Conservation (phyloP, 1,140 invertebrate species). For the Drosophila ambigua region DNA sequence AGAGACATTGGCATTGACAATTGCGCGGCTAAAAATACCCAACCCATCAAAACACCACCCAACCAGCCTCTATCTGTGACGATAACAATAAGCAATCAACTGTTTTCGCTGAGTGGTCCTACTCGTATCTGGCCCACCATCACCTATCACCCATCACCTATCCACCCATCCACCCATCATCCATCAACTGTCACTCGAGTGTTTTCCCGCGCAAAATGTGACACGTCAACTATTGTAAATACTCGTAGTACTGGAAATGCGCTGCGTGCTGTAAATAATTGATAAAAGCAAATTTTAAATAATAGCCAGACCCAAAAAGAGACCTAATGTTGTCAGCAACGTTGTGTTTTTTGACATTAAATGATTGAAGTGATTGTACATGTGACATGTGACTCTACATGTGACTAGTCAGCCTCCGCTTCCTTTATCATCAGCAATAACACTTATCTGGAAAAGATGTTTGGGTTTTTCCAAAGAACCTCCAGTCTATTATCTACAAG, state of each 20-base stretch:
- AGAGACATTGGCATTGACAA: neutral
- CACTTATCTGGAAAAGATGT: no score
- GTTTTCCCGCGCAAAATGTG: slow-evolving; percentile 62
- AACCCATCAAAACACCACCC: slow-evolving; percentile 3
- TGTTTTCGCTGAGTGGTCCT: slow-evolving; percentile 31
- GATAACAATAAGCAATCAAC: slow-evolving; percentile 58
- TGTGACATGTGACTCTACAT: no score
- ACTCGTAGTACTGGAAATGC: neutral
- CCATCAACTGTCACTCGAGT: slow-evolving; percentile 45
- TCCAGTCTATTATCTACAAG: no score
- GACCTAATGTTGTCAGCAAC: neutral
- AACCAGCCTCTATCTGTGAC: slow-evolving; percentile 9
- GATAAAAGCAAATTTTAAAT: slow-evolving; percentile 40
- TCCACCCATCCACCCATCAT: slow-evolving; percentile 46
- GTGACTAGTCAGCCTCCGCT: no score
- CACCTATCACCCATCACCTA: slow-evolving; percentile 17
- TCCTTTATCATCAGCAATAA: no score
- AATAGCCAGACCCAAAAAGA: slow-evolving; percentile 10
- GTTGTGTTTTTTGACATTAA: neutral
- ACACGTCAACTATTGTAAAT: slow-evolving; percentile 38
- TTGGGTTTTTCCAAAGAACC: no score
- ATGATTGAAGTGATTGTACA: neutral
- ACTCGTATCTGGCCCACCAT: slow-evolving; percentile 21
- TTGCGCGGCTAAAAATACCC: slow-evolving; percentile 17
- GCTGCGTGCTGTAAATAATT: slow-evolving; percentile 34